Conservation (phyloP, 2,797 vertebrate species). For the Eulemur albifrons region DNA sequence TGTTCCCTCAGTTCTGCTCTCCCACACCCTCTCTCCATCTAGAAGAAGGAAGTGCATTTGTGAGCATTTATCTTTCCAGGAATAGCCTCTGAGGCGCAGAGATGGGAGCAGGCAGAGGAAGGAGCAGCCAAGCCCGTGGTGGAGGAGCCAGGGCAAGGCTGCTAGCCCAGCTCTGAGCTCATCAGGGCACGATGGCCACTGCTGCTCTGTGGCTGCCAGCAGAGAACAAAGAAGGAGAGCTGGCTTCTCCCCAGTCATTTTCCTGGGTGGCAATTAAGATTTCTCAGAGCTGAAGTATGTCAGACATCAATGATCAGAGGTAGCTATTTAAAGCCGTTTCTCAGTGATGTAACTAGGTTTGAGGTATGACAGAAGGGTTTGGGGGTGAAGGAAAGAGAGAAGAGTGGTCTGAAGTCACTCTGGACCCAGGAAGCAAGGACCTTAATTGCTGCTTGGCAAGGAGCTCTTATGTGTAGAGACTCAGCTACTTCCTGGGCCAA, state of each 20-base stretch:
- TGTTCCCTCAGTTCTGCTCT: not conserved
- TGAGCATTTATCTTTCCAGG: slow-evolving; percentile 11
- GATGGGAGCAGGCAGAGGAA: not conserved
- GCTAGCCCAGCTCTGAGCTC: not conserved
- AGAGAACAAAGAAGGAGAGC: not conserved
- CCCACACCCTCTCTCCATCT: not conserved
- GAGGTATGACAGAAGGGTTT: not conserved
- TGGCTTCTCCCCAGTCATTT: not conserved
- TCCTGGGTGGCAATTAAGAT: not conserved
- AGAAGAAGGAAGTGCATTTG: not conserved
- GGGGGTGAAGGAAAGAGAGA: not conserved
- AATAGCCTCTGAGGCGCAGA: not conserved
- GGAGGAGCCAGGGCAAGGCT: not conserved
- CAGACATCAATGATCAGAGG: not conserved
- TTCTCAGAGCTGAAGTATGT: not conserved
- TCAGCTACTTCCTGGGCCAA: not conserved
- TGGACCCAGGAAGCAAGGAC: not conserved
- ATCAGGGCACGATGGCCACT: not conserved
- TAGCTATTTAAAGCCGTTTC: not conserved
- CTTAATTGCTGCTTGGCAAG: not conserved
- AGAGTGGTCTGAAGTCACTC: not conserved
- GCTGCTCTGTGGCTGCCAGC: not conserved
- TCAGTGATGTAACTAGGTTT: not conserved
- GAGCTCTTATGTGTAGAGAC: not conserved
- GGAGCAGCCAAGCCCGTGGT: not conserved